These are phyloP conservation scores for Fundulus diaphanus DNA, from an alignment of 2,797 vertebrate genomes.

Conservation along the genomic window DNA sequence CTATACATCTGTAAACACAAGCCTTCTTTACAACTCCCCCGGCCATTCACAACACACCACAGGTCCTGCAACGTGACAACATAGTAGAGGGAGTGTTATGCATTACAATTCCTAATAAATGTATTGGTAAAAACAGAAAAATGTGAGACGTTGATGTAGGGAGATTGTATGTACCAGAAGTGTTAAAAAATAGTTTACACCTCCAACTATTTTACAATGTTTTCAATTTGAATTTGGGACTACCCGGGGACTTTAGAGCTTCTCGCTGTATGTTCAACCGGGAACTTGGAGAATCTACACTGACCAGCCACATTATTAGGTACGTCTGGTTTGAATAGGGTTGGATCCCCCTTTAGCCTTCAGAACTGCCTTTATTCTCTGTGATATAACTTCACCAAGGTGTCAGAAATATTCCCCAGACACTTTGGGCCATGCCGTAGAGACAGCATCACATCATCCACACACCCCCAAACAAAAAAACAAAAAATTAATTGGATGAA, in stretches of 20 bases:
- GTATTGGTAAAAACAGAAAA: not conserved
- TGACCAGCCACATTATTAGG: not conserved
- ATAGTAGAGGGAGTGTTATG: not conserved
- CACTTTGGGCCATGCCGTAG: not conserved
- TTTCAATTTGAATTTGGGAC: too few species aligned
- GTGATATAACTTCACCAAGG: not conserved
- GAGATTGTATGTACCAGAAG: too few species aligned
- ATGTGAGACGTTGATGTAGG: too few species aligned
- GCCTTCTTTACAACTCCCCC: not conserved
- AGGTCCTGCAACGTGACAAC: not conserved
- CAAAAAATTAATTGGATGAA: too few species aligned
- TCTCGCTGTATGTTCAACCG: not conserved
- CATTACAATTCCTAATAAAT: not conserved
- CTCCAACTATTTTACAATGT: too few species aligned
- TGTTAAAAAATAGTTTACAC: too few species aligned
- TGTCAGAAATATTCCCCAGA: not conserved
- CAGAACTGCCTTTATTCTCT: not conserved
- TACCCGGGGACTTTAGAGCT: too few species aligned
- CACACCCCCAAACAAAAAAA: too few species aligned
- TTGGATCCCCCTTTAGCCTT: not conserved
- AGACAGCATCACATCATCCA: not conserved
- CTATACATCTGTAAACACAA: not conserved
- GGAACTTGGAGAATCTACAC: not conserved
- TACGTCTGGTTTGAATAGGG: not conserved
- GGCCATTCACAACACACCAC: not conserved